A percentile compares a stretch with the other conserved stretches of the same genome.
Evolutionary conservation across 1,140 invertebrate species (phyloP).

Genomic region (Anoplophora glabripennis): DNA sequence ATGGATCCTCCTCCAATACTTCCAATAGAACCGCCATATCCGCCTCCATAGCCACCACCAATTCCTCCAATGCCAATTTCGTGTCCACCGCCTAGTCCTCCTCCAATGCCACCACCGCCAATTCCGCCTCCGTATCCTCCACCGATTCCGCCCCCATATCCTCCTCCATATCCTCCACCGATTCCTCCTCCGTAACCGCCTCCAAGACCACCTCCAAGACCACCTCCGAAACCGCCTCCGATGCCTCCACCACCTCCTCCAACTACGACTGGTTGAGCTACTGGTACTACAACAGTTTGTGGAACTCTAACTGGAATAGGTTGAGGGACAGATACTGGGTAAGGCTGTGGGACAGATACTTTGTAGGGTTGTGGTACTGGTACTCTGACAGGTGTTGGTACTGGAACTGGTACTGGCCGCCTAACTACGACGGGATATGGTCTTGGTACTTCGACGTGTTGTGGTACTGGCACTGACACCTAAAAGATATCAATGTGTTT

Average conservation of each 20-base stretch:
- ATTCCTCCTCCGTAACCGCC: too few species aligned
- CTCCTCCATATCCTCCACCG: background rate
- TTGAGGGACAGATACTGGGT: constrained; percentile 1
- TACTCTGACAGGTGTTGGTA: constrained; percentile 47
- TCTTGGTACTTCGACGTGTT: background rate
- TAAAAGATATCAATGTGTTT: too few species aligned
- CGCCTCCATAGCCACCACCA: too few species aligned
- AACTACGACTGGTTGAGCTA: background rate
- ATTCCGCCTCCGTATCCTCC: background rate
- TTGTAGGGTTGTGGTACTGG: constrained; percentile 29
- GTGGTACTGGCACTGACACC: background rate
- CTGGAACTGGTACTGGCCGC: background rate
- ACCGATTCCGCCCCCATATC: background rate
- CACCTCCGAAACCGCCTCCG: background rate
- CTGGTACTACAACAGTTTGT: background rate
- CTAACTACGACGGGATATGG: background rate
- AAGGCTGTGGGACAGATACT: background rate
- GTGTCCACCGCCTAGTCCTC: background rate
- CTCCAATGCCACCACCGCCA: background rate
- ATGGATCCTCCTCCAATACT: too few species aligned
- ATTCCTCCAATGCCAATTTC: background rate
- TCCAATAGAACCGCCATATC: too few species aligned
- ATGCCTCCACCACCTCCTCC: constrained; percentile 1
- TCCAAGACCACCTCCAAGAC: background rate
- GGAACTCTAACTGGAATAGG: constrained; percentile 1